Conservation (phyloP, 2,888 invertebrate species). For the Torymus texanus region DNA sequence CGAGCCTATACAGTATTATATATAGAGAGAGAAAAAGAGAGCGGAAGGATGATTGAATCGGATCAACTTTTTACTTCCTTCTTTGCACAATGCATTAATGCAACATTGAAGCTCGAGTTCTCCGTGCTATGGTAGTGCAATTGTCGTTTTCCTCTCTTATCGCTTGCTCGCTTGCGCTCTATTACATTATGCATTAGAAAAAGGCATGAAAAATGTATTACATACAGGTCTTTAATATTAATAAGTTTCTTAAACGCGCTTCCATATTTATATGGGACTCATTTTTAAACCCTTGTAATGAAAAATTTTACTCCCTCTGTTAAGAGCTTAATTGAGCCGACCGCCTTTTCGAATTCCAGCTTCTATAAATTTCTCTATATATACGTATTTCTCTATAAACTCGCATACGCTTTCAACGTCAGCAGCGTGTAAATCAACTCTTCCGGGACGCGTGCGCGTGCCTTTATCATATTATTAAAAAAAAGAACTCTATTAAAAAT, state of each 20-base stretch:
- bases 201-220: constrained; percentile 44
- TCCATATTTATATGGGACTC: constrained; percentile 34
- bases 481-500: too few species aligned
- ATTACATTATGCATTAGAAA: constrained; percentile 50
- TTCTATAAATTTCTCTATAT: too few species aligned
- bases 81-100: constrained; percentile 1
- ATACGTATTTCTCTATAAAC: too few species aligned
- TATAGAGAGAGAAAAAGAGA: background rate
- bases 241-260: constrained; percentile 11
- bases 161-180: too few species aligned
- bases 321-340: too few species aligned
- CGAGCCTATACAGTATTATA: too few species aligned
- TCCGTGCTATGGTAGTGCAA: background rate
- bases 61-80: constrained; percentile 16
- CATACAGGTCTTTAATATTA: constrained; percentile 12
- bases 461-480: too few species aligned
- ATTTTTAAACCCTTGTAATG: background rate
- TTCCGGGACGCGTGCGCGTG: too few species aligned
- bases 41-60: constrained; percentile 28
- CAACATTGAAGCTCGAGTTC: background rate
- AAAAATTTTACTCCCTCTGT: too few species aligned
- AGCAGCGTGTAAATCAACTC: too few species aligned
- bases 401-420: too few species aligned
- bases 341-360: too few species aligned
- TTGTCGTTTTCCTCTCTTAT: background rate